These are phyloP conservation scores for Synanthedon vespiformis DNA, from an alignment of 2,888 invertebrate species.

Conservation along the genomic window DNA sequence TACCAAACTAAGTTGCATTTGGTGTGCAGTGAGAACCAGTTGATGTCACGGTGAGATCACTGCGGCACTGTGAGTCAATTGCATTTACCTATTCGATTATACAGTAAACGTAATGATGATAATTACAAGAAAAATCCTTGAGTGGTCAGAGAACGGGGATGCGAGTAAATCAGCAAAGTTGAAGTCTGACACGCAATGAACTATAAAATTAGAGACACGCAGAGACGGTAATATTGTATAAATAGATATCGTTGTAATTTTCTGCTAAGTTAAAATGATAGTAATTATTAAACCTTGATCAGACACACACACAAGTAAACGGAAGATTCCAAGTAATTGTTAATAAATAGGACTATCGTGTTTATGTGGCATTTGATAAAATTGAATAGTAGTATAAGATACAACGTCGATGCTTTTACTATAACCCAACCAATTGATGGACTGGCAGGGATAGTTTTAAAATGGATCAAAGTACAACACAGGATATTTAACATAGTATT, in stretches of 20 bases:
- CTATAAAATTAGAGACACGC: constrained; percentile 10
- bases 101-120: neutral
- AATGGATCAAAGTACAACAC: no score
- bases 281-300: neutral
- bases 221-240: neutral
- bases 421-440: no score
- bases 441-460: no score
- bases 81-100: neutral
- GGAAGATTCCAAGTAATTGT: neutral
- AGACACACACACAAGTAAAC: neutral
- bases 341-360: no score
- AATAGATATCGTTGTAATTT: neutral
- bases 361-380: no score
- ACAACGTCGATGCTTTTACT: no score
- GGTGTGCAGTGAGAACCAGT: constrained; percentile 1
- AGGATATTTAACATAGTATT: no score
- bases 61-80: constrained; percentile 6
- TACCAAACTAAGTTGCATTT: constrained; percentile 13
- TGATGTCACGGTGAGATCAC: constrained; percentile 13
- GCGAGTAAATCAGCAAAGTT: constrained; percentile 12
- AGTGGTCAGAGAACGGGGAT: constrained; percentile 9
- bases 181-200: constrained; percentile 17
- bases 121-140: constrained; percentile 14
- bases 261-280: neutral
- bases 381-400: no score